phyloP scores from a whole-genome alignment of 2,888 invertebrate genomes.

The Ormyrus pomaceus region DNA sequence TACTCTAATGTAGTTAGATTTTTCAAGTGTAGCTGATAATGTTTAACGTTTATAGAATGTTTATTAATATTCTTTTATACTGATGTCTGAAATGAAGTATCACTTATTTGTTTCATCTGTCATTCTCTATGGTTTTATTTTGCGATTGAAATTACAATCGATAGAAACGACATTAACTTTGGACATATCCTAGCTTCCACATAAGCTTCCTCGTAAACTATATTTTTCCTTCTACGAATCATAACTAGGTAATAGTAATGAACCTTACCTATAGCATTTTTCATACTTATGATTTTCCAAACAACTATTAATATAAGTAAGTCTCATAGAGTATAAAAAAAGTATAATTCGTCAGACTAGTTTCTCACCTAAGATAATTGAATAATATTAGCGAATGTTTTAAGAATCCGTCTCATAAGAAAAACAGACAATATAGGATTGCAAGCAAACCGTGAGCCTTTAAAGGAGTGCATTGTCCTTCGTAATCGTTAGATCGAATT shows the following conservation, averaged over 20 bases:
- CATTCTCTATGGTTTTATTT: too few species aligned
- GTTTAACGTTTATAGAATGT: not conserved
- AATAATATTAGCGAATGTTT: slow-evolving; percentile 3
- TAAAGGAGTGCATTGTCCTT: slow-evolving; percentile 43
- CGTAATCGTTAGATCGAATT: slow-evolving; percentile 20
- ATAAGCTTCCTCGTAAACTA: slow-evolving; percentile 6
- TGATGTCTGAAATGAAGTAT: not conserved
- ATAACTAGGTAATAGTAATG: too few species aligned
- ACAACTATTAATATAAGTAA: too few species aligned
- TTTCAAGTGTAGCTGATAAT: slow-evolving; percentile 28
- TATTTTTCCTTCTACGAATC: too few species aligned
- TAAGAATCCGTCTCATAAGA: slow-evolving; percentile 47
- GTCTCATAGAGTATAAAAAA: too few species aligned
- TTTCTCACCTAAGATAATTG: not conserved
- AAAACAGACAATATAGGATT: slow-evolving; percentile 51
- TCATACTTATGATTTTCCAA: too few species aligned
- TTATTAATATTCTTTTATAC: slow-evolving; percentile 4
- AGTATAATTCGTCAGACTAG: too few species aligned
- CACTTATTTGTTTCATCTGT: not conserved
- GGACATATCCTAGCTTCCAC: slow-evolving; percentile 32
- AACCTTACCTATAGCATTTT: too few species aligned
- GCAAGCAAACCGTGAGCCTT: slow-evolving; percentile 40
- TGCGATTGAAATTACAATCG: not conserved
- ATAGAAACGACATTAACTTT: slow-evolving; percentile 16
- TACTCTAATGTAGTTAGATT: slow-evolving; percentile 39